Percentiles rank a stretch among this genome's conserved stretches.
Evolutionary conservation across 2,113 vertebrate genomes (phyloP).

Genomic region (Scartelaos histophorus): DNA sequence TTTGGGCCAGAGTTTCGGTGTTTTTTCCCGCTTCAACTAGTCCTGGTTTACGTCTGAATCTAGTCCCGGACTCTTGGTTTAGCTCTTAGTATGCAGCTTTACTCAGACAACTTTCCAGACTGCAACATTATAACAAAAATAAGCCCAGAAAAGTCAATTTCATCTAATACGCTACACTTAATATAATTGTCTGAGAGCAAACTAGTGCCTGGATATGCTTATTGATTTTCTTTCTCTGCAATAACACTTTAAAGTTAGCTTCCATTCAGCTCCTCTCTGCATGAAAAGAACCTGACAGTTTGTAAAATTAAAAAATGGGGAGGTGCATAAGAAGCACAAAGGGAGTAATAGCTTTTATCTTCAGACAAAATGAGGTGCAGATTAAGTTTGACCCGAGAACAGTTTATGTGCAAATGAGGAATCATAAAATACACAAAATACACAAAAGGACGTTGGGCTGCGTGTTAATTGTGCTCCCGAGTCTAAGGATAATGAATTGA

Average conservation of each 20-base stretch:
- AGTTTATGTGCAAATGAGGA: conserved; percentile 4
- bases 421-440: not conserved
- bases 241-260: not conserved
- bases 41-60: too few relatives aligned
- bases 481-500: not conserved
- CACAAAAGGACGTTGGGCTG: not conserved
- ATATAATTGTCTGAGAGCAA: not conserved
- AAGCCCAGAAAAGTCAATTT: not conserved
- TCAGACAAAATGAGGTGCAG: conserved; percentile 1
- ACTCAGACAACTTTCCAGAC: not conserved
- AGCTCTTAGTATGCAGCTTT: too few relatives aligned
- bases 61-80: too few relatives aligned
- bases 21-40: too few relatives aligned
- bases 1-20: too few relatives aligned
- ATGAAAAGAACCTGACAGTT: not conserved
- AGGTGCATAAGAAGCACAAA: not conserved
- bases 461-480: not conserved
- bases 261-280: not conserved
- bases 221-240: not conserved
- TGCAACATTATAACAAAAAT: not conserved
- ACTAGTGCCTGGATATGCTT: not conserved
- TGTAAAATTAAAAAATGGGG: conserved; percentile 1
- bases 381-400: conserved; percentile 2
- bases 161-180: not conserved
- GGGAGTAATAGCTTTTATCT: not conserved